Conservation (phyloP, 64 coral and sea anemone genomes). For the Montipora foliosa region DNA sequence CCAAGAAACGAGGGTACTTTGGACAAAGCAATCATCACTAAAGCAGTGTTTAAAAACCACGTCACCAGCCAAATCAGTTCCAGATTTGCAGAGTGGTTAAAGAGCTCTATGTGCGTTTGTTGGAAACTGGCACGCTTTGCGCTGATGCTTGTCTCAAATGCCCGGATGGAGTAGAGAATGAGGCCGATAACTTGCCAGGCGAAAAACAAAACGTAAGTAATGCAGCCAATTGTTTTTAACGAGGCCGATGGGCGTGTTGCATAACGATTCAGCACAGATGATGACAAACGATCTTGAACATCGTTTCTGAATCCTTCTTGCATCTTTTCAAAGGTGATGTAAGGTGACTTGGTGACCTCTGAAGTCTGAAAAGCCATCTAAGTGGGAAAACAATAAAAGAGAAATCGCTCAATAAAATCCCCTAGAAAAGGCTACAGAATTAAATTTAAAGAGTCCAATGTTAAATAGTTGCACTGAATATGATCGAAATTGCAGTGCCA, state of each 20-base stretch:
- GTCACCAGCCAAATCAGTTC: neutral
- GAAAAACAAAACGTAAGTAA: neutral
- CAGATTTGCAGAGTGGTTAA: neutral
- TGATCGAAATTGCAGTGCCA: neutral
- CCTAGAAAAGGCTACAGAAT: too few species aligned
- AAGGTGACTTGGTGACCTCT: neutral
- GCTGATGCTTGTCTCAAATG: neutral
- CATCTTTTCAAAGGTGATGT: neutral
- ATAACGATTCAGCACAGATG: neutral
- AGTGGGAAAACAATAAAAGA: too few species aligned
- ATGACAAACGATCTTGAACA: neutral
- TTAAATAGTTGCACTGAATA: too few species aligned
- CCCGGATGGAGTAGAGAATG: slow-evolving; percentile 23
- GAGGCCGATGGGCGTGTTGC: neutral
- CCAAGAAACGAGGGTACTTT: neutral
- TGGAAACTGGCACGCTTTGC: slow-evolving; percentile 4
- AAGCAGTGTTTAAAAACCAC: neutral
- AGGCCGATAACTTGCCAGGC: slow-evolving; percentile 37
- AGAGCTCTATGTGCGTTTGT: neutral
- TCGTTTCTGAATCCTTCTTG: neutral
- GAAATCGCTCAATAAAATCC: neutral
- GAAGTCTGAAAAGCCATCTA: neutral
- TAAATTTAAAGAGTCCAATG: too few species aligned
- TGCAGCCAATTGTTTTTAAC: neutral
- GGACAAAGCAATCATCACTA: slow-evolving; percentile 5